Percentiles rank a stretch among this genome's conserved stretches.
Conservation (phyloP, 2,113 vertebrate species). For the Cricetomys ansorgei region DNA sequence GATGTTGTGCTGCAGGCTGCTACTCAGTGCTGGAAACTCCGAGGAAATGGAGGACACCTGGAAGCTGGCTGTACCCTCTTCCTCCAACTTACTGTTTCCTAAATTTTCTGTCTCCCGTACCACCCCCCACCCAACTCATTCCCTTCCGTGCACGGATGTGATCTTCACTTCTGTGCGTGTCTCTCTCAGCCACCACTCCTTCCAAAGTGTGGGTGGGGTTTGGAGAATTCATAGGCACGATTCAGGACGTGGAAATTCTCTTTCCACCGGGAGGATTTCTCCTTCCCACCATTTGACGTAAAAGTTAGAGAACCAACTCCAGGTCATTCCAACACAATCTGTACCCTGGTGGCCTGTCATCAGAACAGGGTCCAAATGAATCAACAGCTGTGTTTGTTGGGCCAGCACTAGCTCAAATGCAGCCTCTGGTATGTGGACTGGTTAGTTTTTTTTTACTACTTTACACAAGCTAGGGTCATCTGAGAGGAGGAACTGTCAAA, state of each 20-base stretch:
- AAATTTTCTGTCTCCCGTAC: neutral
- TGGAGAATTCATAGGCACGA: neutral
- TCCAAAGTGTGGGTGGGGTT: neutral
- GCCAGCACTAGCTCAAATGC: neutral
- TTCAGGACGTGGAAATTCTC: neutral
- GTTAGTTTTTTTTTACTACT: neutral
- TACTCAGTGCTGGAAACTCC: neutral
- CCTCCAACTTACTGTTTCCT: neutral
- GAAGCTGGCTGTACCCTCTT: neutral
- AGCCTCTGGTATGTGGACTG: neutral
- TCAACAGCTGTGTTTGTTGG: neutral
- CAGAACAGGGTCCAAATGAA: neutral
- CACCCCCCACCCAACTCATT: neutral
- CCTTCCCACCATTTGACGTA: neutral
- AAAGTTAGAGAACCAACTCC: neutral
- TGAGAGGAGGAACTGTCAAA: neutral
- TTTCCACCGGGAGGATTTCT: too few species aligned
- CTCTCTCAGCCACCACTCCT: neutral
- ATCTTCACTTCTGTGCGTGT: too few species aligned
- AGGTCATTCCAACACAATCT: neutral
- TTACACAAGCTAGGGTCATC: neutral
- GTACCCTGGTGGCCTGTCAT: neutral
- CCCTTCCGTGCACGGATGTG: neutral
- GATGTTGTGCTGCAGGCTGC: neutral
- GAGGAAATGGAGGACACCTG: neutral